Evolutionary conservation across 2,888 invertebrate genomes (phyloP), one percentile per base, ranked within the genome.

Genomic region (Drosophila subsilvestris): DNA sequence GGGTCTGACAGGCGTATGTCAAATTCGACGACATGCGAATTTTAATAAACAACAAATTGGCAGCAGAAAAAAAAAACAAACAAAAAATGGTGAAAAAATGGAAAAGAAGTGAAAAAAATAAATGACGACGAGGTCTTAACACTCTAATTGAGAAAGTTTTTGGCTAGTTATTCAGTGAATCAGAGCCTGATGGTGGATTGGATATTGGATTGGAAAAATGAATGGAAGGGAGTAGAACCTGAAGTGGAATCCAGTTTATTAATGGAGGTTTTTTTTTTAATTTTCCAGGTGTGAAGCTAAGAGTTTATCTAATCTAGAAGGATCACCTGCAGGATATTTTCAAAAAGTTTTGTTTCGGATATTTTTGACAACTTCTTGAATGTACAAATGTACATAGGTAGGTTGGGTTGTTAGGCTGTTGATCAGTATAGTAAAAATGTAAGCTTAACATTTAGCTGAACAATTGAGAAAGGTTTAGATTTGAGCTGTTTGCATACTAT

Each of bases 21-120:
- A 89, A 79, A 80, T 79, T 81, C 79, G 88, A 89, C 78, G 89
- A 89, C 89, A 88, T 86, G 86, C 85, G 85, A 89, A 79, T 83
- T 83, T 79, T 76, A 75, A 79, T 80, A 78, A 75, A 67, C 71
- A 78, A 63, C 68, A 77, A 63, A 65, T 74, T 29, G 50, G 56
- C 53, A 66, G 37, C 37, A 47, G 25, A 18, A 55, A 43, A 20
- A 20, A 29, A 27, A 45, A 25, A 3, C 8, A 14, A 25, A 25
- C n/a, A 27, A 18, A 37, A 63, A 10, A 4, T n/a, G n/a, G n/a
- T n/a, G n/a, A 66, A 25, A 22, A 66, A 42, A 6, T 20, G 45
- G 2, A 25, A 57, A 14, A 22, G 5, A 22, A 37, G 14, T 37
- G 37, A 12, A n/a, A 43, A 18, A 18, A 27, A 25, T 12, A 32